Evolutionary conservation across 2,797 vertebrate species (phyloP).

Genomic region (Pantherophis alleghaniensis): DNA sequence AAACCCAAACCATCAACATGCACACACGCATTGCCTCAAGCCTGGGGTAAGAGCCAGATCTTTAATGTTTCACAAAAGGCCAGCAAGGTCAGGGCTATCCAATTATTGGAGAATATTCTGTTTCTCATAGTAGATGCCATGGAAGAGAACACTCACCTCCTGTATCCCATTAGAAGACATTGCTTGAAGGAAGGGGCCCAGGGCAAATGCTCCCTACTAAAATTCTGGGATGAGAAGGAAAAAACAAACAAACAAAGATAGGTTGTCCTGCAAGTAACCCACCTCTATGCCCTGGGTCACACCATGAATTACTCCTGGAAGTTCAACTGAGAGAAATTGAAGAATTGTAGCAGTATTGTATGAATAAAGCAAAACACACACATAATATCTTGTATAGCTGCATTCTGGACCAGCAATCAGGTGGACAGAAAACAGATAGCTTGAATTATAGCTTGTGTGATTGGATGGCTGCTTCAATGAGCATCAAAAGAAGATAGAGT

Average conservation of each 20-base stretch:
- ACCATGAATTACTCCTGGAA: background rate
- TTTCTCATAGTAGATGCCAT: background rate
- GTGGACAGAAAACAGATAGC: background rate
- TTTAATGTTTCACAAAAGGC: background rate
- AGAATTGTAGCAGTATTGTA: background rate
- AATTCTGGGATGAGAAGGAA: background rate
- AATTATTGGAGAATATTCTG: background rate
- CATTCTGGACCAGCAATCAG: background rate
- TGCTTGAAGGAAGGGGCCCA: background rate
- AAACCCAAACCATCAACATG: background rate
- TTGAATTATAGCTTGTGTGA: background rate
- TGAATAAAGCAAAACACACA: background rate
- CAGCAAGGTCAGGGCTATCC: background rate
- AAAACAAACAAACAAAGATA: background rate
- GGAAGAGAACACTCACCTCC: background rate
- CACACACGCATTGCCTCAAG: background rate
- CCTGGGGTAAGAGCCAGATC: background rate
- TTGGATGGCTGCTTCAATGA: background rate
- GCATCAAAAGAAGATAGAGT: background rate
- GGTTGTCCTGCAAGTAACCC: background rate
- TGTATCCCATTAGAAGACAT: background rate
- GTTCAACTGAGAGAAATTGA: background rate
- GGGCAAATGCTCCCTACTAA: background rate
- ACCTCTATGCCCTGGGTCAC: background rate
- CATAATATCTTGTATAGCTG: background rate